Conservation (phyloP, 2,113 vertebrate species). For the Brachionichthys hirsutus region DNA sequence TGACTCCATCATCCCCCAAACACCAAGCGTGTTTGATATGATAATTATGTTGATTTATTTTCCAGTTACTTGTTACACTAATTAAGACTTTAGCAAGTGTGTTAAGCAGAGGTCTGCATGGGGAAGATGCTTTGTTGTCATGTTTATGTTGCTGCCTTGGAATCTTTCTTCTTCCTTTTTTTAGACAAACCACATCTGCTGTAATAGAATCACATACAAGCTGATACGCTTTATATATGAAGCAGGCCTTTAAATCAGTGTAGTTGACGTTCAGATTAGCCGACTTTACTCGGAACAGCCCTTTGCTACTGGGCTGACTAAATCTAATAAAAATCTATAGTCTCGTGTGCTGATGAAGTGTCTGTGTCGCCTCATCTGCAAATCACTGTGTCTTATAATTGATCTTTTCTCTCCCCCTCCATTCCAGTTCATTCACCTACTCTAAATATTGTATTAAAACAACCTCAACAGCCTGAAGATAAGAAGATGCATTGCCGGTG, state of each 20-base stretch:
- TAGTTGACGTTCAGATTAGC: neutral
- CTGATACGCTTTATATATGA: neutral
- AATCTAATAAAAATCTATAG: constrained; percentile 16
- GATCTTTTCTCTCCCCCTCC: constrained; percentile 3
- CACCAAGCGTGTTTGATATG: constrained; percentile 63
- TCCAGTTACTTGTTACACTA: constrained; percentile 61
- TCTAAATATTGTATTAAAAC: constrained; percentile 45
- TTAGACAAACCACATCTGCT: neutral
- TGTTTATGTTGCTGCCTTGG: constrained; percentile 15
- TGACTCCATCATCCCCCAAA: constrained; percentile 54
- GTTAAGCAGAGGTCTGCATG: constrained; percentile 41
- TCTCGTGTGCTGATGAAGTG: constrained; percentile 4
- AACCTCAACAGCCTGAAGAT: constrained; percentile 35
- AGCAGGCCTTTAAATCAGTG: no score
- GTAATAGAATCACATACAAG: neutral
- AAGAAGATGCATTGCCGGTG: constrained; percentile 59
- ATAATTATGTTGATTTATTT: constrained; percentile 70
- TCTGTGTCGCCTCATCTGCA: constrained; percentile 15
- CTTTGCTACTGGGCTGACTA: constrained; percentile 1
- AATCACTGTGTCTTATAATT: constrained; percentile 11
- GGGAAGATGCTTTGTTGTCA: constrained; percentile 29
- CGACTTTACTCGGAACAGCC: neutral
- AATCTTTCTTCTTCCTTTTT: neutral
- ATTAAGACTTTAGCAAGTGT: constrained; percentile 62
- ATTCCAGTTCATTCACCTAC: constrained; percentile 26